Percentiles rank a stretch among this genome's conserved stretches.
Evolutionary conservation across 2,888 invertebrate genomes (phyloP).

Genomic region (Eristalinus sepulchralis): DNA sequence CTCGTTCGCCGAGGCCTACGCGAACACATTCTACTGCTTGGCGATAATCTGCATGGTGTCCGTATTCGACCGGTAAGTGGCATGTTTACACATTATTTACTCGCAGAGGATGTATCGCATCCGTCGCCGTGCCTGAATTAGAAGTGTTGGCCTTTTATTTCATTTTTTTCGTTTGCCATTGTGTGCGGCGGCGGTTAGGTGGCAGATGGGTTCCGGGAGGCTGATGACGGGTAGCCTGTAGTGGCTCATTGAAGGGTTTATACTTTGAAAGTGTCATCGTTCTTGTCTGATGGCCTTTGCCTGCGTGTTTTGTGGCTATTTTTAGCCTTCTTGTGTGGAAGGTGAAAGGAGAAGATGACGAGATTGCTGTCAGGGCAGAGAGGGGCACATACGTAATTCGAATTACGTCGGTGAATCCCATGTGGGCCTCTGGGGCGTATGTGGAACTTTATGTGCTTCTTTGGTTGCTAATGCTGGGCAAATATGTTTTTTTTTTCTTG

Average conservation of each 20-base stretch:
- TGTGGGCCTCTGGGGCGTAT: slow-evolving; percentile 18
- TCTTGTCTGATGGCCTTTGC: slow-evolving; percentile 2
- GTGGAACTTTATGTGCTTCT: slow-evolving; percentile 21
- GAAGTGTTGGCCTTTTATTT: not conserved
- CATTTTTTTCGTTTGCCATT: not conserved
- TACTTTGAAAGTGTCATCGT: slow-evolving; percentile 13
- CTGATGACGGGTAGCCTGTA: not conserved
- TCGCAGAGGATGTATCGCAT: not conserved
- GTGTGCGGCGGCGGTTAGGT: too few relatives aligned
- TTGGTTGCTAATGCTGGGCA: not conserved
- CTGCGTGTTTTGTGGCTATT: slow-evolving; percentile 32
- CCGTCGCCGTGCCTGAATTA: not conserved
- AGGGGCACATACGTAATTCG: not conserved
- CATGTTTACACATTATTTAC: not conserved
- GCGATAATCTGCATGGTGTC: slow-evolving; percentile 83
- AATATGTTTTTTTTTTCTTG: not conserved
- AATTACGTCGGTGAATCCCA: not conserved
- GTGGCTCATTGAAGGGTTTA: slow-evolving; percentile 24
- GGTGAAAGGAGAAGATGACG: not conserved
- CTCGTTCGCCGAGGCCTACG: slow-evolving; percentile 80
- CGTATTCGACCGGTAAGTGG: slow-evolving; percentile 83
- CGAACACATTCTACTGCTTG: slow-evolving; percentile 82
- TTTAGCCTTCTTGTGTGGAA: not conserved
- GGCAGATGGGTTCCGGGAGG: not conserved
- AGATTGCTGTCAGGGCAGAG: not conserved